phyloP scores from a whole-genome alignment of 2,797 vertebrate genomes.

The Catamblyrhynchus diadema region DNA sequence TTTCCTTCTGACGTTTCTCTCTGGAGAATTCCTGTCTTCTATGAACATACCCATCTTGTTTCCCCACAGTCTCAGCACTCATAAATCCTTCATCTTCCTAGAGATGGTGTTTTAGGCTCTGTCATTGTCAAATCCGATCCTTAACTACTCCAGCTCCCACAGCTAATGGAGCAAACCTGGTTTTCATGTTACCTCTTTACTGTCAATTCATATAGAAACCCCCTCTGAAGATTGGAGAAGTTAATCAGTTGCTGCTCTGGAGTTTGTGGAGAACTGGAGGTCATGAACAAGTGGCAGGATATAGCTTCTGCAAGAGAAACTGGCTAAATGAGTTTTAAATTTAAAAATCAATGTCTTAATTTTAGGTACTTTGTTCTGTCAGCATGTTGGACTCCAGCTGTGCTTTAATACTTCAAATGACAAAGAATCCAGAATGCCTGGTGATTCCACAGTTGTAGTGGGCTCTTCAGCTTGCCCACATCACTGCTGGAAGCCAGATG shows the following conservation, averaged over 20 bases:
- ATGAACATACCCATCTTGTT: background rate
- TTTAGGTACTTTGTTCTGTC: slow-evolving; percentile 1
- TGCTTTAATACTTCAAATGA: background rate
- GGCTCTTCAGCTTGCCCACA: background rate
- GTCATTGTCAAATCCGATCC: background rate
- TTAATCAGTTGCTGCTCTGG: background rate
- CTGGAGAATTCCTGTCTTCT: slow-evolving; percentile 28
- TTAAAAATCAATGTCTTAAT: slow-evolving; percentile 15
- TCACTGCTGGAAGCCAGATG: background rate
- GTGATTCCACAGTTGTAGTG: background rate
- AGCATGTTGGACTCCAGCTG: background rate
- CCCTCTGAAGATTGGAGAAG: background rate
- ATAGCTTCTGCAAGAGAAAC: background rate
- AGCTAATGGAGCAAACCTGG: background rate
- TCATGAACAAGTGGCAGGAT: background rate
- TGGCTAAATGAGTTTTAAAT: background rate
- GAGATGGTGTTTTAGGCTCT: background rate
- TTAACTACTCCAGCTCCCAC: background rate
- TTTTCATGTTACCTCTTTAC: background rate
- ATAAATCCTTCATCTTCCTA: slow-evolving; percentile 46
- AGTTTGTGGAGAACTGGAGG: background rate
- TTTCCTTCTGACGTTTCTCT: background rate
- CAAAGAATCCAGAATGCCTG: background rate
- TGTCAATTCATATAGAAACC: background rate
- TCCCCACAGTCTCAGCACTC: background rate